Conservation (phyloP, 2,888 invertebrate species). For the Phytoseiulus persimilis region DNA sequence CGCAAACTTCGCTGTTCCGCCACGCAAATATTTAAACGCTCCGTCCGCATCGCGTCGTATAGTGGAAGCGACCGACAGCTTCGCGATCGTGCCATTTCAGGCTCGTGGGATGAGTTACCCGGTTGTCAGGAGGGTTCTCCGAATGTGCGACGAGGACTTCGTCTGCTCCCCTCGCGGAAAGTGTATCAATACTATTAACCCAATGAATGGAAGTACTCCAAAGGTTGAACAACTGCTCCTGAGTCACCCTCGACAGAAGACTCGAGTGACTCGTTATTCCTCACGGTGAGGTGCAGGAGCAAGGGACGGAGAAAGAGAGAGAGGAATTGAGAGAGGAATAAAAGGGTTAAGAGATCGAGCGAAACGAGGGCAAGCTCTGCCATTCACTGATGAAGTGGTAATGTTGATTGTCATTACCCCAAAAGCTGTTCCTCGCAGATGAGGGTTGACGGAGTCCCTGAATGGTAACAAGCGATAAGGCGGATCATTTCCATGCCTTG, state of each 20-base stretch:
- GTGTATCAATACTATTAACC: too few species aligned
- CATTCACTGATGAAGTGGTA: not conserved
- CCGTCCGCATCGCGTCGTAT: too few species aligned
- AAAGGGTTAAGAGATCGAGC: not conserved
- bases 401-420: not conserved
- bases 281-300: not conserved
- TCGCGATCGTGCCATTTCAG: too few species aligned
- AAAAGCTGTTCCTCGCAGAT: not conserved
- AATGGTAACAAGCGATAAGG: constrained; percentile 36
- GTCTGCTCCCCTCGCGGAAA: too few species aligned
- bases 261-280: not conserved
- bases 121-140: too few species aligned
- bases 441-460: not conserved
- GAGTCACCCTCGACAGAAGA: not conserved
- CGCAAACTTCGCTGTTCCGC: not conserved
- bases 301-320: too few species aligned
- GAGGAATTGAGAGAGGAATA: too few species aligned
- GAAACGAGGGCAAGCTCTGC: not conserved
- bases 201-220: not conserved
- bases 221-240: not conserved
- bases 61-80: too few species aligned
- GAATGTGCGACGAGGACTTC: too few species aligned
- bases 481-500: not conserved
- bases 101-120: too few species aligned
- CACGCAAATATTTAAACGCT: not conserved